A percentile compares a stretch with the other conserved stretches of the same genome.
phyloP scores from a whole-genome alignment of 2,888 invertebrate genomes.

The Napeogenes sylphis region DNA sequence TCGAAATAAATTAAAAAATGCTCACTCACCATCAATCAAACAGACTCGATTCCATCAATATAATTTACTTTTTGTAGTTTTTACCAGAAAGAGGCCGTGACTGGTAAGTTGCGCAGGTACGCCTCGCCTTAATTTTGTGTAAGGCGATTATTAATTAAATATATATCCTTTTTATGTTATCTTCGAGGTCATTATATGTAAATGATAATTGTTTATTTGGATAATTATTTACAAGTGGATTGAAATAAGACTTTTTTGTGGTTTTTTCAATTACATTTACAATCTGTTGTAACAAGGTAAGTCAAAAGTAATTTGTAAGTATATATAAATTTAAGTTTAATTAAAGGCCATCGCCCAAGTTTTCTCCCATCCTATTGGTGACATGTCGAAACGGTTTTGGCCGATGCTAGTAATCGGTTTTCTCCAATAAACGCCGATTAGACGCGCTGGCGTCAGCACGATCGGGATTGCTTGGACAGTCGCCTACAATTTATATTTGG shows the following conservation, averaged over 20 bases:
- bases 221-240: no score
- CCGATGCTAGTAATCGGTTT: slow-evolving; percentile 72
- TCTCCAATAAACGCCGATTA: slow-evolving; percentile 78
- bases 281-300: no score
- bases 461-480: slow-evolving; percentile 55
- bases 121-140: slow-evolving; percentile 27
- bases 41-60: slow-evolving; percentile 75
- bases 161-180: slow-evolving; percentile 24
- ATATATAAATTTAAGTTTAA: no score
- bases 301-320: no score
- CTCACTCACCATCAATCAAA: slow-evolving; percentile 77
- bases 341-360: no score
- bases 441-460: slow-evolving; percentile 76
- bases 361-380: slow-evolving; percentile 40
- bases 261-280: background rate
- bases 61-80: slow-evolving; percentile 78
- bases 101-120: slow-evolving; percentile 69
- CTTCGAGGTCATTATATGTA: no score
- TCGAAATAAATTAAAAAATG: slow-evolving; percentile 76
- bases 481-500: slow-evolving; percentile 26
- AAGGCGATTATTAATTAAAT: slow-evolving; percentile 29
- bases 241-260: no score
- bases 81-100: slow-evolving; percentile 73
- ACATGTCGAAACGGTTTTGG: slow-evolving; percentile 72
- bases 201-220: no score